Conservation (phyloP, 2,113 vertebrate species). For the Bubalus kerabau region DNA sequence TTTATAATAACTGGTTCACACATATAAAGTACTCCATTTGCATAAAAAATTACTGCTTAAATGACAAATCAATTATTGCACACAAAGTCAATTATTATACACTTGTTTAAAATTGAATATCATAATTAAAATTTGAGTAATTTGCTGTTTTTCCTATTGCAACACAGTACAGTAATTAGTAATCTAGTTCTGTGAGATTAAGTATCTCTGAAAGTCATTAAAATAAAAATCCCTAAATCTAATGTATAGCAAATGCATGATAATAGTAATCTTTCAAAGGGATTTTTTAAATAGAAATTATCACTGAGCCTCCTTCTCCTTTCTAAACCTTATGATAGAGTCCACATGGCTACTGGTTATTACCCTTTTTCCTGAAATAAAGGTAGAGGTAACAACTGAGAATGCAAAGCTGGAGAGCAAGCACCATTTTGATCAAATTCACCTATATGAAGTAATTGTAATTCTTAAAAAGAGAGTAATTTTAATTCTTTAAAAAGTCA, state of each 20-base stretch:
- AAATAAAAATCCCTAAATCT: slow-evolving; percentile 62
- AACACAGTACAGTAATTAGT: slow-evolving; percentile 43
- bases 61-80: slow-evolving; percentile 64
- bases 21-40: slow-evolving; percentile 52
- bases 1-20: slow-evolving; percentile 59
- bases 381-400: neutral
- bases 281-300: neutral
- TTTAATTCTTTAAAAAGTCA: neutral
- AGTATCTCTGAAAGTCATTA: slow-evolving; percentile 55
- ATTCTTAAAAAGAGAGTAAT: neutral
- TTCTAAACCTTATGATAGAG: neutral
- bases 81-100: slow-evolving; percentile 57
- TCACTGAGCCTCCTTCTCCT: neutral
- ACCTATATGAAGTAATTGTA: neutral
- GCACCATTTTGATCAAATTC: neutral
- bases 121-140: slow-evolving; percentile 65
- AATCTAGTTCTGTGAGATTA: slow-evolving; percentile 60
- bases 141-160: slow-evolving; percentile 67
- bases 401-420: neutral
- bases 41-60: slow-evolving; percentile 69
- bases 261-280: slow-evolving; percentile 51
- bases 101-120: slow-evolving; percentile 66
- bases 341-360: neutral
- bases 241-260: slow-evolving; percentile 46
- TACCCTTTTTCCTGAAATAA: neutral